phyloP scores from a whole-genome alignment of 1,140 invertebrate genomes.

The Mycetomoellerius zeteki region DNA sequence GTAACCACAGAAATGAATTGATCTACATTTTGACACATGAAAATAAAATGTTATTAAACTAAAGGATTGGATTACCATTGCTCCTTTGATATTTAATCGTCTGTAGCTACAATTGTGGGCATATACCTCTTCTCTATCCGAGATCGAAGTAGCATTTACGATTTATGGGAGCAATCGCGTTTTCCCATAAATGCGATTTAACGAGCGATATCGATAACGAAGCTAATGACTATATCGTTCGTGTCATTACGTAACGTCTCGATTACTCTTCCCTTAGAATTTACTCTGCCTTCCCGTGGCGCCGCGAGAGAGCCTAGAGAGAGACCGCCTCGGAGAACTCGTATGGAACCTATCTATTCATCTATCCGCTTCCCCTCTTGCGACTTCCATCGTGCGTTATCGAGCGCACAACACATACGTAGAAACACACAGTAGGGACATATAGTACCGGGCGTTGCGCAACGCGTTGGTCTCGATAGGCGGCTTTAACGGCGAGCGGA shows the following conservation, averaged over 20 bases:
- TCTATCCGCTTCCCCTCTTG: slow-evolving; percentile 55
- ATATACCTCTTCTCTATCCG: neutral
- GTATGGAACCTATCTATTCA: slow-evolving; percentile 36
- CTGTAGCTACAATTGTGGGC: neutral
- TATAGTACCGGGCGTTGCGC: slow-evolving; percentile 73
- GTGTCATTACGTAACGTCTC: neutral
- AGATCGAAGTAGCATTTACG: neutral
- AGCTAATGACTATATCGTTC: neutral
- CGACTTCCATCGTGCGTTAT: slow-evolving; percentile 69
- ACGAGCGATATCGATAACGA: neutral
- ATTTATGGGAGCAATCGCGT: too few species aligned
- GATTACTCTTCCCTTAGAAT: slow-evolving; percentile 15
- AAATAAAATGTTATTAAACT: too few species aligned
- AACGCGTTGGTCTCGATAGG: slow-evolving; percentile 81
- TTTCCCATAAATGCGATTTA: slow-evolving; percentile 15
- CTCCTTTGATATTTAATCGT: too few species aligned
- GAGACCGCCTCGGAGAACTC: neutral
- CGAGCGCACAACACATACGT: slow-evolving; percentile 23
- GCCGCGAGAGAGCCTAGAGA: neutral
- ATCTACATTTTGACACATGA: too few species aligned
- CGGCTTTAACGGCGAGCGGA: slow-evolving; percentile 79
- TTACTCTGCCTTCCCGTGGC: slow-evolving; percentile 4
- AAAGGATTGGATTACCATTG: too few species aligned
- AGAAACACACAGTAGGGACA: slow-evolving; percentile 26
- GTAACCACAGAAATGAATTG: too few species aligned